Evolutionary conservation across 1,140 invertebrate genomes (phyloP).

Genomic region (Berghia stephanieae): DNA sequence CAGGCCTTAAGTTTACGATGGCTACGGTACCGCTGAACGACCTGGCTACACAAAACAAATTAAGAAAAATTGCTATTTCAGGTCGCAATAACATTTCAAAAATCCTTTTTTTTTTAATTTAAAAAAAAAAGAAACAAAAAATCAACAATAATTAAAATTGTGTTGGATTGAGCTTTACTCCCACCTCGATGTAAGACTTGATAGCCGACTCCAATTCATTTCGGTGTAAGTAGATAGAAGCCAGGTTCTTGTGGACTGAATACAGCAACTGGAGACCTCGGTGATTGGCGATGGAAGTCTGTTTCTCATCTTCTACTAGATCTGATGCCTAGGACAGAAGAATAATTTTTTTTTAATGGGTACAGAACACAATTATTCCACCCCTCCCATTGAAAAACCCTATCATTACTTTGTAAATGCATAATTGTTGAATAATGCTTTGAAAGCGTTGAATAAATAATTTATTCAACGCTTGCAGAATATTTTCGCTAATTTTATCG

Average conservation of each 20-base stretch:
- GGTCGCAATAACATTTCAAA: neutral
- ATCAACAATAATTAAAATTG: neutral
- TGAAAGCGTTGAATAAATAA: neutral
- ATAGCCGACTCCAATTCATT: conserved; percentile 72
- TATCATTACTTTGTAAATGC: neutral
- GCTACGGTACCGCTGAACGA: too few species aligned
- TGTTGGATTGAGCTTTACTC: too few species aligned
- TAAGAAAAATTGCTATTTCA: neutral
- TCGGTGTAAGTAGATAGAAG: conserved; percentile 70
- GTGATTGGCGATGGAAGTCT: conserved; percentile 45
- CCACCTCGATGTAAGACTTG: conserved; percentile 70
- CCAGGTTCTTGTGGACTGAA: conserved; percentile 79
- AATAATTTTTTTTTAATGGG: neutral
- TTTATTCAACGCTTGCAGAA: neutral
- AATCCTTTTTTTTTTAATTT: neutral
- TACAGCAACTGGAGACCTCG: conserved; percentile 73
- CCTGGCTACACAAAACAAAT: neutral
- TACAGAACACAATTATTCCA: too few species aligned
- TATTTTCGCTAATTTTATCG: too few species aligned
- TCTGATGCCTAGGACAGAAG: conserved; percentile 49
- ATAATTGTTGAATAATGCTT: neutral
- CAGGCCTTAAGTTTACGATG: too few species aligned
- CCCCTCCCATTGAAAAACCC: too few species aligned
- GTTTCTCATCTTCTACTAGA: conserved; percentile 51
- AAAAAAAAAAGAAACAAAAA: too few species aligned